These are phyloP conservation scores for Nasonia oneida DNA, from an alignment of 2,888 invertebrate genomes.

Conservation along the genomic window DNA sequence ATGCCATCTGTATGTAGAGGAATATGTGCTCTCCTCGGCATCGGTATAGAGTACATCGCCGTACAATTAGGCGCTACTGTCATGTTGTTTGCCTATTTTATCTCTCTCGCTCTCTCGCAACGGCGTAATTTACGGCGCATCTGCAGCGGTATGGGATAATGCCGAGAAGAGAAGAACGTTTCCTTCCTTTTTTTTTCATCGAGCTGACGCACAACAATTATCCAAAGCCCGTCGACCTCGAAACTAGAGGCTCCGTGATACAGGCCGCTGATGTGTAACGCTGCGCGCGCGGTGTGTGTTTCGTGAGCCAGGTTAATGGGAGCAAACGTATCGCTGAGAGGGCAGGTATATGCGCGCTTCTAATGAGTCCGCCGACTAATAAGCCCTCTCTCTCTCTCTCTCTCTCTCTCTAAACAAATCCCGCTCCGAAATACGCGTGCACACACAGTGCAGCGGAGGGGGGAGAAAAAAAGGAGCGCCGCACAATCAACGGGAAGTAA, in stretches of 20 bases:
- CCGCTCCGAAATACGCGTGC: neutral
- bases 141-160: neutral
- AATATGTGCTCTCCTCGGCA: neutral
- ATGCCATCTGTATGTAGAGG: no score
- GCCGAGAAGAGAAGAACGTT: neutral
- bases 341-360: slow-evolving; percentile 20
- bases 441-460: neutral
- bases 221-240: slow-evolving; percentile 8
- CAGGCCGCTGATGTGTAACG: neutral
- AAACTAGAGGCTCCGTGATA: neutral
- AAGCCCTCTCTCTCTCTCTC: slow-evolving; percentile 30
- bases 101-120: neutral
- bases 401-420: slow-evolving; percentile 38
- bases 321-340: neutral
- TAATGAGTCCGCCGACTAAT: slow-evolving; percentile 42
- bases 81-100: neutral
- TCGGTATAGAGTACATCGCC: neutral
- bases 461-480: neutral
- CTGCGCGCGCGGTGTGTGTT: neutral
- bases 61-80: slow-evolving; percentile 7
- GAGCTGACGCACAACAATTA: slow-evolving; percentile 2
- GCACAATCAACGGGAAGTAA: slow-evolving; percentile 47
- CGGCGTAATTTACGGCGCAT: slow-evolving; percentile 17
- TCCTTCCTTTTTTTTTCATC: slow-evolving; percentile 9
- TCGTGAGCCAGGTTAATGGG: slow-evolving; percentile 16